These are phyloP conservation scores for Nematostella vectensis DNA, from an alignment of 92 coral and sea anemone genomes.

Conservation along the genomic window DNA sequence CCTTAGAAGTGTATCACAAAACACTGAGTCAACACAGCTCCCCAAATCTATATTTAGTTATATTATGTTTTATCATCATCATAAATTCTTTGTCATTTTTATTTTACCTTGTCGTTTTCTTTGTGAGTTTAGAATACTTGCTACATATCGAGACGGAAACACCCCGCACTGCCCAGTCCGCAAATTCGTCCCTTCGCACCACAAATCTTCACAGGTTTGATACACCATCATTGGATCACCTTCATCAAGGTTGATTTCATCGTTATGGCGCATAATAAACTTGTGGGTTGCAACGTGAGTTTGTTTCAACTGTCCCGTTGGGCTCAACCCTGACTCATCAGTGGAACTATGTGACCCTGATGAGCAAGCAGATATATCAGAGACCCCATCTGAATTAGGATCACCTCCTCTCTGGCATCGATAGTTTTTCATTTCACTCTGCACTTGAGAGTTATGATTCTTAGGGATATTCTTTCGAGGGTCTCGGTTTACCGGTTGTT, in stretches of 20 bases:
- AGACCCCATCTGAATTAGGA: constrained; percentile 9
- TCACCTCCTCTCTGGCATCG: constrained; percentile 2
- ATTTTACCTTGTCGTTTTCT: no score
- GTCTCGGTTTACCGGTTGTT: neutral
- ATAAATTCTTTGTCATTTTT: no score
- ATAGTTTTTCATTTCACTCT: no score
- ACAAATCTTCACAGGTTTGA: constrained; percentile 68
- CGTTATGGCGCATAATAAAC: constrained; percentile 78
- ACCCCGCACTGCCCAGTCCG: constrained; percentile 68
- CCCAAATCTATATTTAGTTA: no score
- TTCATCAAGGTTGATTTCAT: constrained; percentile 59
- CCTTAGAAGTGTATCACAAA: no score
- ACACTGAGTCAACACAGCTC: no score
- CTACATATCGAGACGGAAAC: constrained; percentile 84
- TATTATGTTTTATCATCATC: no score
- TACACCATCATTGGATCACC: constrained; percentile 82
- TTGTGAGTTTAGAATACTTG: constrained; percentile 55
- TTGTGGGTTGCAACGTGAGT: constrained; percentile 87
- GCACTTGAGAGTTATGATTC: no score
- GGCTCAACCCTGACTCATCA: constrained; percentile 9
- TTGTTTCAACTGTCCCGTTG: constrained; percentile 38
- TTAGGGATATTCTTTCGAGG: neutral
- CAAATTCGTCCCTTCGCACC: constrained; percentile 85
- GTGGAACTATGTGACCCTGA: constrained; percentile 22
- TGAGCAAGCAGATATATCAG: constrained; percentile 21